Conservation (phyloP, 2,797 vertebrate species). For the Diceros bicornis region DNA sequence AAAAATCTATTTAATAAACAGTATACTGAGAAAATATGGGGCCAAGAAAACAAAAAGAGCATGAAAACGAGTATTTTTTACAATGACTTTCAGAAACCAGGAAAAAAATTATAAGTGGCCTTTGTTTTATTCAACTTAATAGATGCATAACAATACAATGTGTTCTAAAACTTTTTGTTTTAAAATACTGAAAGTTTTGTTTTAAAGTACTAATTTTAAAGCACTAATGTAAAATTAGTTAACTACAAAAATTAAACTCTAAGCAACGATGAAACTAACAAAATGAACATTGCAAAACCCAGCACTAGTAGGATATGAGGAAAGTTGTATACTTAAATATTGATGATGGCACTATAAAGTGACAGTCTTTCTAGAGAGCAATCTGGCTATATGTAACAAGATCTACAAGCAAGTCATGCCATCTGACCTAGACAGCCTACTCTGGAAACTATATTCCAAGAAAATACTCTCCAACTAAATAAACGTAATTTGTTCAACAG, state of each 20-base stretch:
- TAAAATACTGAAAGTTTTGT: neutral
- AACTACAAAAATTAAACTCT: neutral
- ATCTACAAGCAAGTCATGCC: neutral
- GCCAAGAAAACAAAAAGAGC: neutral
- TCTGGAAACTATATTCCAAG: conserved; percentile 30
- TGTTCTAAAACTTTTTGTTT: neutral
- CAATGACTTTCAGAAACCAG: neutral
- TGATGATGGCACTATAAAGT: neutral
- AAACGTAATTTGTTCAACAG: conserved; percentile 23
- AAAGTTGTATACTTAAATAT: conserved; percentile 3
- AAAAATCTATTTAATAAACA: neutral
- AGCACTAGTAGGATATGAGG: neutral
- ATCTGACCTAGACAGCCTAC: conserved; percentile 56
- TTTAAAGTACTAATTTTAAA: conserved; percentile 23
- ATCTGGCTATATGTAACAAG: conserved; percentile 12
- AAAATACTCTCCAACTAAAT: conserved; percentile 48
- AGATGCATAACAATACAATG: neutral
- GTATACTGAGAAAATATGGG: neutral
- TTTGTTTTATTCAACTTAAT: neutral
- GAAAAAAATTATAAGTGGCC: neutral
- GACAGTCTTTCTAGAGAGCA: neutral
- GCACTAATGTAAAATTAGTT: too few species aligned
- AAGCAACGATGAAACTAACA: neutral
- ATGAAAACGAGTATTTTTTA: neutral
- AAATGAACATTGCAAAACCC: neutral